These are phyloP conservation scores for Trachelus troglodyta DNA, from an alignment of 2,888 invertebrate genomes.

Conservation along the genomic window DNA sequence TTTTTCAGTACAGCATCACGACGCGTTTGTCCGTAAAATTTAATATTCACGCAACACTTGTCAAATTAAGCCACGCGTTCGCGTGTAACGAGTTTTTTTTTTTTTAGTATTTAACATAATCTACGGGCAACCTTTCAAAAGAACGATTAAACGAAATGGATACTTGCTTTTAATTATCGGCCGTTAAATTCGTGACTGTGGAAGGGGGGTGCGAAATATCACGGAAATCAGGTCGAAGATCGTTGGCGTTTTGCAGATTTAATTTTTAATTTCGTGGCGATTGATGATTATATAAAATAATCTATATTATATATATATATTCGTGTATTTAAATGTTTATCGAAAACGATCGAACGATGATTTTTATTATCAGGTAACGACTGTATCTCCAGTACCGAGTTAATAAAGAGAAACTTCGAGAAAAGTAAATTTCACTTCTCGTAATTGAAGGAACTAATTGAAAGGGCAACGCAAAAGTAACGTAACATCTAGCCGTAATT, in stretches of 20 bases:
- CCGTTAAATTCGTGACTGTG: neutral
- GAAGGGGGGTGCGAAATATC: neutral
- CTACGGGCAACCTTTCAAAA: conserved; percentile 1
- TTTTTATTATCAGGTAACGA: neutral
- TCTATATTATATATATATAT: no score
- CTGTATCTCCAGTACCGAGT: neutral
- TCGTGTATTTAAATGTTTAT: neutral
- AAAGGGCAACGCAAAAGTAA: neutral
- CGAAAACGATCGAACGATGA: neutral
- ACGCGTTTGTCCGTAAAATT: neutral
- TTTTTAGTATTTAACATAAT: neutral
- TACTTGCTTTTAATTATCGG: conserved; percentile 36
- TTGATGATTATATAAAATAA: neutral
- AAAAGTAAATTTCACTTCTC: neutral
- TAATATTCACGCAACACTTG: no score
- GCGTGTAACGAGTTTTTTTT: no score
- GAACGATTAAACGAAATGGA: conserved; percentile 43
- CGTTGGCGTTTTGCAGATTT: neutral
- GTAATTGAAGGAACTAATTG: neutral
- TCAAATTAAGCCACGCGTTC: neutral
- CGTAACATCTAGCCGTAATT: neutral
- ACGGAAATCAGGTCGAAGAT: no score
- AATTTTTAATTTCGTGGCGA: neutral
- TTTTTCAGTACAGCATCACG: neutral
- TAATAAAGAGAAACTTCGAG: neutral